Evolutionary conservation across 37 sponge, comb jelly and placozoan species (phyloP).

Genomic region (Corticium candelabrum): DNA sequence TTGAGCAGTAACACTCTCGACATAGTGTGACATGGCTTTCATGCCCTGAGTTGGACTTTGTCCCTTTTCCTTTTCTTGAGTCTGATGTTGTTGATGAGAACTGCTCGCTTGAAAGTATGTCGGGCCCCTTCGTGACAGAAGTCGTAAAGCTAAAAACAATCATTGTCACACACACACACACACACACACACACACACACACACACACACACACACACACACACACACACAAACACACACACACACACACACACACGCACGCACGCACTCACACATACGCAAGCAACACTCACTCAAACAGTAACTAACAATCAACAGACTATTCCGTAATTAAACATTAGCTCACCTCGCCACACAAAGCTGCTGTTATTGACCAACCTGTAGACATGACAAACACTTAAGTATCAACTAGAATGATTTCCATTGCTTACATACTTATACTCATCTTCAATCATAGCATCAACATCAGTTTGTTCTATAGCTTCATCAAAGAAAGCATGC

Average conservation of each 20-base stretch:
- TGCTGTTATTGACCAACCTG: background rate
- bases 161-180: too few relatives aligned
- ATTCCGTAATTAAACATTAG: background rate
- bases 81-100: too few relatives aligned
- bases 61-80: too few relatives aligned
- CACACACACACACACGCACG: too few relatives aligned
- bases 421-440: conserved; percentile 67
- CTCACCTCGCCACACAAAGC: background rate
- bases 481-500: conserved; percentile 69
- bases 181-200: too few relatives aligned
- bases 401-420: background rate
- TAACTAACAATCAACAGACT: too few relatives aligned
- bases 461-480: conserved; percentile 80
- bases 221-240: too few relatives aligned
- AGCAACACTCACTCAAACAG: too few relatives aligned
- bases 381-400: background rate
- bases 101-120: conserved; percentile 91
- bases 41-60: background rate
- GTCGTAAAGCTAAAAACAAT: conserved; percentile 36
- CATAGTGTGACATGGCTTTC: background rate
- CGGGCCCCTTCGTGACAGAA: conserved; percentile 60
- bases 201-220: too few relatives aligned
- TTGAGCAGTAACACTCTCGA: background rate
- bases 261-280: too few relatives aligned
- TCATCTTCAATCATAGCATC: conserved; percentile 72